Evolutionary conservation across 2,797 vertebrate species (phyloP).

Genomic region (Etheostoma nigrum): DNA sequence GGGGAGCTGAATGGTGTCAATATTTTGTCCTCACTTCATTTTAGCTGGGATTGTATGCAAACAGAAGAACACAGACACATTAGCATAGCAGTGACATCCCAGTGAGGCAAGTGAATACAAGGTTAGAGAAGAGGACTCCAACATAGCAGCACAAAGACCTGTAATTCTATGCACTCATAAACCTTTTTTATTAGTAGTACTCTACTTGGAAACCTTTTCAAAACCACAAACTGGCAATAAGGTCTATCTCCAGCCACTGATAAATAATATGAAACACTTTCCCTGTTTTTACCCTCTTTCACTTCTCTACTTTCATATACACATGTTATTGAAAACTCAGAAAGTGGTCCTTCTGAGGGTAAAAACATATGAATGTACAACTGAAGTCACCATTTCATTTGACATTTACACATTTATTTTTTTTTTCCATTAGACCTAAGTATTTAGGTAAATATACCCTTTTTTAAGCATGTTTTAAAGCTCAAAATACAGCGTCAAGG

Average conservation of each 20-base stretch:
- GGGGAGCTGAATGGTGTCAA: slow-evolving; percentile 28
- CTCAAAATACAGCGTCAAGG: neutral
- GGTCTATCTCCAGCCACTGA: slow-evolving; percentile 55
- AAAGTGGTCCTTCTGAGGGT: neutral
- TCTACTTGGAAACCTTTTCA: slow-evolving; percentile 52
- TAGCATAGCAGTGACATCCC: slow-evolving; percentile 21
- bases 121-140: slow-evolving; percentile 8
- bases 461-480: neutral
- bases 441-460: neutral
- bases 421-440: neutral
- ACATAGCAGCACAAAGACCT: slow-evolving; percentile 27
- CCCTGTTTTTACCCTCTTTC: slow-evolving; percentile 64
- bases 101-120: neutral
- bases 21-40: slow-evolving; percentile 25
- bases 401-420: neutral
- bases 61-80: slow-evolving; percentile 21
- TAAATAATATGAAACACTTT: slow-evolving; percentile 71
- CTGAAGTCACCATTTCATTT: neutral
- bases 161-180: slow-evolving; percentile 22
- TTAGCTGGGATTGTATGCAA: slow-evolving; percentile 36
- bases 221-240: slow-evolving; percentile 77
- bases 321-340: neutral
- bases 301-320: slow-evolving; percentile 67
- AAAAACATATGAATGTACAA: neutral
- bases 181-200: slow-evolving; percentile 38